Base-by-base conservation (phyloP, 1,140 invertebrate genomes). In the Trachymyrmex septentrionalis region DNA sequence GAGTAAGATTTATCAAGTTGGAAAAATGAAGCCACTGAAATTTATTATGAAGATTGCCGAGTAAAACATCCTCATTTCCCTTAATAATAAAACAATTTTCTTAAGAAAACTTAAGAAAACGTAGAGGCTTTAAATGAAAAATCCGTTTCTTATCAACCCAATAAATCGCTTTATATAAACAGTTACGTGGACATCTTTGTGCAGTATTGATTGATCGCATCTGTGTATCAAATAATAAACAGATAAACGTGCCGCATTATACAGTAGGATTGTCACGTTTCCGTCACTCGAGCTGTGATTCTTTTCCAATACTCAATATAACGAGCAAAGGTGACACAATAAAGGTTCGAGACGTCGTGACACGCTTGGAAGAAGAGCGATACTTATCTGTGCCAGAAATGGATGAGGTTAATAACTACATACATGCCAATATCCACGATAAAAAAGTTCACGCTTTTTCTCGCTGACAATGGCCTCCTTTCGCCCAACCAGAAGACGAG, bases 391-490 rank as follows among this genome's bases (percentile, higher is more conserved):
- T 34, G 67, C 50, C 34, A 34, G 66, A 59, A 82, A 82, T 73
- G 34, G 80, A 59, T 71, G 34, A 59, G 53, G 21, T 82, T 71
- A 82, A 81, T 71, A 81, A 30, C 48, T 48, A 69, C 30, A 61
- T 78, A 85, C 72, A 50, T 44, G 73, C 61, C 84, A 85, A 78
- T 85, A 85, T 77, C 14, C 30, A 48, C 61, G 73, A 76, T 76
- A 24, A 61, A 59, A 75, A 57, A 53, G 6, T n/a, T 72, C 10
- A 72, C 50, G 69, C 14, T 72, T 53, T 66, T 55, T 82, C 50
- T 71, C 78, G 50, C 50, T 61, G 53, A 82, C 34, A 81, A 82
- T 73, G 21, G 53, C 5, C 5, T 24, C 27, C 10, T 55, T 14
- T 69, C 63, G 67, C 27, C 1, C 57, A 34, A 24, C 1, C 44